Percentiles rank a stretch among this genome's conserved stretches.
These are phyloP conservation scores for Heliconius erato DNA, from an alignment of 2,888 invertebrate species.

Conservation along the genomic window DNA sequence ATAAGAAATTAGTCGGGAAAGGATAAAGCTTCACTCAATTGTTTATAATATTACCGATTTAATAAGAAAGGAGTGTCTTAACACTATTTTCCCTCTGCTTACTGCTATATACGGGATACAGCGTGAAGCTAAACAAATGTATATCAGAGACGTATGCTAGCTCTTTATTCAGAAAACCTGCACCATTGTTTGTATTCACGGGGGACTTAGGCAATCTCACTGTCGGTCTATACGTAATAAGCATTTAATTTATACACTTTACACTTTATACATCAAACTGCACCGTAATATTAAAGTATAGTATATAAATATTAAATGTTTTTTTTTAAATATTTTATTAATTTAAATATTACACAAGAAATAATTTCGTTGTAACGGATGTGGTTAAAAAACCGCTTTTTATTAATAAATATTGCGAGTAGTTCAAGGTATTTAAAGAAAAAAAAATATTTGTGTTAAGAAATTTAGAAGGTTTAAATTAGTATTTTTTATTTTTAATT, in stretches of 20 bases:
- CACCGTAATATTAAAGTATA: not conserved
- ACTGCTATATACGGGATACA: too few relatives aligned
- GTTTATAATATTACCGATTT: too few relatives aligned
- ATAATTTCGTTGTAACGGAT: not conserved
- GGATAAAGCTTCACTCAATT: too few relatives aligned
- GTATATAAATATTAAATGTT: not conserved
- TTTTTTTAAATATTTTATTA: not conserved
- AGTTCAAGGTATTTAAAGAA: slow-evolving; percentile 12
- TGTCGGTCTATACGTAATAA: slow-evolving; percentile 8
- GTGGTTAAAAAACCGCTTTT: not conserved
- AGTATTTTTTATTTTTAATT: slow-evolving; percentile 3
- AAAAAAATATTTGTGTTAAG: slow-evolving; percentile 9
- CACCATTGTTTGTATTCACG: slow-evolving; percentile 41
- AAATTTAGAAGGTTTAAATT: not conserved
- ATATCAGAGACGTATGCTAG: not conserved
- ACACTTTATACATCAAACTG: not conserved
- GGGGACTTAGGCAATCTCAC: slow-evolving; percentile 31
- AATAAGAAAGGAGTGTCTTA: too few relatives aligned
- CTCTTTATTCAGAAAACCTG: slow-evolving; percentile 21
- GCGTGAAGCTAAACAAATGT: too few relatives aligned
- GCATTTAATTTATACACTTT: slow-evolving; percentile 21
- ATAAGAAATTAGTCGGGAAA: too few relatives aligned
- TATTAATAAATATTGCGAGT: not conserved
- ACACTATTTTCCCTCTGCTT: too few relatives aligned
- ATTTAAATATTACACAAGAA: slow-evolving; percentile 12